Percentiles rank a stretch among this genome's conserved stretches.
phyloP scores from a whole-genome alignment of 2,888 invertebrate species.

The Protodeltote pygarga region DNA sequence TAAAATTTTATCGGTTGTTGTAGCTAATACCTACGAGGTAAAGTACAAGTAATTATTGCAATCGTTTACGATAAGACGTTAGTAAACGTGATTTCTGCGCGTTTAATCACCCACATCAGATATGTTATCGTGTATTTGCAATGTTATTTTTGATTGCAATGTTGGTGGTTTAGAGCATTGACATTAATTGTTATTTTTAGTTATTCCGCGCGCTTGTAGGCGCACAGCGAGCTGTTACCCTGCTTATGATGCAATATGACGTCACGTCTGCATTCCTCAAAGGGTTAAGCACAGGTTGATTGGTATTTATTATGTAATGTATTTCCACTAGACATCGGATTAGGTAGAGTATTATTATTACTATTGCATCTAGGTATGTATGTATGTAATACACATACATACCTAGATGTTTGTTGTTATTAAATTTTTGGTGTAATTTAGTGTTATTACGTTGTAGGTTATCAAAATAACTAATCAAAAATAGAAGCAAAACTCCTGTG shows the following conservation, averaged over 20 bases:
- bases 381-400: slow-evolving; percentile 22
- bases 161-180: slow-evolving; percentile 47
- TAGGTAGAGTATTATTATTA: too few species aligned
- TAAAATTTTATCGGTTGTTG: slow-evolving; percentile 17
- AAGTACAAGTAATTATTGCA: slow-evolving; percentile 2
- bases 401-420: background rate
- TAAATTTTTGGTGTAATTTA: background rate
- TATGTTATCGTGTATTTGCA: slow-evolving; percentile 27
- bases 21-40: background rate
- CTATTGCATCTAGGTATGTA: slow-evolving; percentile 3
- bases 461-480: too few species aligned
- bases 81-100: slow-evolving; percentile 14
- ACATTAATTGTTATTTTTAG: slow-evolving; percentile 49
- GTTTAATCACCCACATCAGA: slow-evolving; percentile 12
- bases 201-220: slow-evolving; percentile 7
- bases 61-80: slow-evolving; percentile 1
- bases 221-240: slow-evolving; percentile 15
- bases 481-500: too few species aligned
- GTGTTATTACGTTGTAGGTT: too few species aligned
- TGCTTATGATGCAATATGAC: slow-evolving; percentile 31
- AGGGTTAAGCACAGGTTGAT: too few species aligned
- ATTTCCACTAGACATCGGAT: too few species aligned
- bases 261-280: slow-evolving; percentile 29
- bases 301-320: too few species aligned
- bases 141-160: slow-evolving; percentile 38